These are phyloP conservation scores for Condylura cristata DNA, from an alignment of 2,113 vertebrate species.

Conservation along the genomic window DNA sequence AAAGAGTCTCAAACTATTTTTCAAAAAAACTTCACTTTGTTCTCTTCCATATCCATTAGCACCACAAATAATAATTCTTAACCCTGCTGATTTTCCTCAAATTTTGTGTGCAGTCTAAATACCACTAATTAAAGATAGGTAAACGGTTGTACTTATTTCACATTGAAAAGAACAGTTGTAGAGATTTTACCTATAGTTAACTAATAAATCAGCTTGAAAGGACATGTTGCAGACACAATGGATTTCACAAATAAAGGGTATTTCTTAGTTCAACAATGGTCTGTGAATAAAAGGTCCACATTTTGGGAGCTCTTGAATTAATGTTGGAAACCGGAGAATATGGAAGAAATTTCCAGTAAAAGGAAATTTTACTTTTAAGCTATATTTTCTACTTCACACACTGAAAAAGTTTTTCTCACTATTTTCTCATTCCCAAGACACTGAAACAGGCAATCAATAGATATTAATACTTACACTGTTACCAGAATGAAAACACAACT, in stretches of 20 bases:
- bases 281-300: background rate
- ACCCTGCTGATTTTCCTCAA: background rate
- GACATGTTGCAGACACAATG: background rate
- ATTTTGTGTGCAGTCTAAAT: background rate
- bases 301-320: background rate
- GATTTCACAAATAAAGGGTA: background rate
- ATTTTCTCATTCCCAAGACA: background rate
- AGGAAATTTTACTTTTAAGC: background rate
- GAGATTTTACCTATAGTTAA: background rate
- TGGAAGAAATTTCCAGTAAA: background rate
- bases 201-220: background rate
- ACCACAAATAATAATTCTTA: background rate
- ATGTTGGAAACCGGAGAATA: background rate
- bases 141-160: background rate
- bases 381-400: background rate
- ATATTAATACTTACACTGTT: background rate
- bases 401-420: background rate
- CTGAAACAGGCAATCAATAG: background rate
- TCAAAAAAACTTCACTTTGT: slow-evolving; percentile 11
- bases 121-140: background rate
- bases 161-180: background rate
- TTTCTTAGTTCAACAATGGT: background rate
- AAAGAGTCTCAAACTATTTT: background rate
- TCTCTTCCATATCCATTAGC: background rate
- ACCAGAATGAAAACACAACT: background rate